These are phyloP conservation scores for Tetragonula carbonaria DNA, from an alignment of 2,888 invertebrate species.

Conservation along the genomic window DNA sequence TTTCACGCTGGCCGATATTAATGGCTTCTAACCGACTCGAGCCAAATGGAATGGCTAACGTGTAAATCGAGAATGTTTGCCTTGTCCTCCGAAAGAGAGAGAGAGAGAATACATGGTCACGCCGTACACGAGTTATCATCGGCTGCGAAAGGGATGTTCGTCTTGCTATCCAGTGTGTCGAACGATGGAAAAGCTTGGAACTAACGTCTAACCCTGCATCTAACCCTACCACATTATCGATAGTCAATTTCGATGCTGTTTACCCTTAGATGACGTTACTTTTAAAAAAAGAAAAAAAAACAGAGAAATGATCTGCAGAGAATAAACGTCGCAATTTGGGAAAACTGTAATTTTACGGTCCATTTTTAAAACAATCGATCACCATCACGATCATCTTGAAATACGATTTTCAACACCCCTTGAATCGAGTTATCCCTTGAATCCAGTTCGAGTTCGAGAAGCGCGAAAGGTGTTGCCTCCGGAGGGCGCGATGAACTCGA, in stretches of 20 bases:
- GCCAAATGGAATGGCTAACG: conserved; percentile 78
- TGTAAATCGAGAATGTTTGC: conserved; percentile 78
- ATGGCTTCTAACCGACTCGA: conserved; percentile 75
- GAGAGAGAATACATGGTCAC: conserved; percentile 57
- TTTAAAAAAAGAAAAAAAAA: not conserved
- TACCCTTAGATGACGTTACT: not conserved
- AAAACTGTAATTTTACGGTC: not conserved
- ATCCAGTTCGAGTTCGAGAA: not conserved
- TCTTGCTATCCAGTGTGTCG: conserved; percentile 38
- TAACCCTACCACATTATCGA: not conserved
- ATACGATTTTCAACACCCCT: not conserved
- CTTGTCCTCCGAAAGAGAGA: conserved; percentile 53
- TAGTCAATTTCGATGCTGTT: not conserved
- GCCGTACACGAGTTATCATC: conserved; percentile 59
- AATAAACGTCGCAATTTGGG: no score
- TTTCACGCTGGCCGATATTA: conserved; percentile 74
- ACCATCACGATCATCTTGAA: not conserved
- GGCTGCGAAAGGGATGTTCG: conserved; percentile 49
- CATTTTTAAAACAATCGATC: not conserved
- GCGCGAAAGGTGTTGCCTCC: conserved; percentile 19
- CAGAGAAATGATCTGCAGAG: no score
- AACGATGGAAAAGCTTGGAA: conserved; percentile 13
- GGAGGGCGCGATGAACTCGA: conserved; percentile 2
- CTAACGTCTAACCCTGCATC: conserved; percentile 1
- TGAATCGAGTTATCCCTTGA: not conserved